Evolutionary conservation across 2,113 vertebrate genomes (phyloP), one percentile per base, ranked within the genome.

Genomic region (Pipra filicauda): DNA sequence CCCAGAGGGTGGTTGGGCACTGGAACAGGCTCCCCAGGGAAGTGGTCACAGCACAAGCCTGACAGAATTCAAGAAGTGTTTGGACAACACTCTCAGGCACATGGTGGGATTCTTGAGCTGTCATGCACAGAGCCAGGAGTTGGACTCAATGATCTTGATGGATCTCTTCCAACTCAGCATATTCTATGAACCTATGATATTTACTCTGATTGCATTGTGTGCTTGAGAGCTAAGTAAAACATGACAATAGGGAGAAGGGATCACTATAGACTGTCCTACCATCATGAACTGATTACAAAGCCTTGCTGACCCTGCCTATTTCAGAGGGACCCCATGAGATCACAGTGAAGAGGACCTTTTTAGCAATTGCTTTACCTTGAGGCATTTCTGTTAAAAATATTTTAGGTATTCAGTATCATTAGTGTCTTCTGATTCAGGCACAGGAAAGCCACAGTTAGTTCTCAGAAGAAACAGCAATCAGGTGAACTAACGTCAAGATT

Each of bases 1-100:
- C 5, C n/a, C 48, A 54, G n/a, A 39, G 16, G 12, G 5, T 48
- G 20, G 3, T 0, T 21, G 24, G 23, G 28, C 13, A 16, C 41
- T 64, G 28, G 46, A n/a, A 71, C 1, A 5, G 21, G 3, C 2
- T 55, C 16, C n/a, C 30, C 48, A 57, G 30, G 30, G 16, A 0
- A 64, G 30, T 5, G 13, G 13, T 26, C 66, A 55, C 6, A 55
- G 28, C 12, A 16, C 5, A 12, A 39, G 9, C 24, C 41, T 35
- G 57, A 2, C 20, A 72, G 8, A 64, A 41, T 1, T 21, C 7
- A 26, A 55, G 39, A 62, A 16, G n/a, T 0, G 3, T 48, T 30
- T 41, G 48, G 28, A 48, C 5, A 71, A 14, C 9, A 2, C 15
- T 48, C 41, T 41, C 30, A n/a, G 24, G 24, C 15, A 3, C n/a